phyloP scores from a whole-genome alignment of 2,113 vertebrate genomes.

The Dicerorhinus sumatrensis region DNA sequence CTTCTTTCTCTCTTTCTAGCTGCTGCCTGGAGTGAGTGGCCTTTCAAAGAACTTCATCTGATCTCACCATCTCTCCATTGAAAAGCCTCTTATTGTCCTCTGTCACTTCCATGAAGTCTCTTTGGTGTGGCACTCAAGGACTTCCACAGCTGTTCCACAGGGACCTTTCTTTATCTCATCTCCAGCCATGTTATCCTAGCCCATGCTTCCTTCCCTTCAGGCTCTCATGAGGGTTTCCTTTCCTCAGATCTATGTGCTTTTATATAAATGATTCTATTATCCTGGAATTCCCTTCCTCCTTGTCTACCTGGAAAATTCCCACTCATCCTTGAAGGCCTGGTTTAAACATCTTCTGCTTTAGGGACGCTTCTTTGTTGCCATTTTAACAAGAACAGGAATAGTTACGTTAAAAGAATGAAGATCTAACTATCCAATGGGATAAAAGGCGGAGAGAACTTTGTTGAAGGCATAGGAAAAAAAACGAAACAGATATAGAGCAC shows the following conservation, averaged over 20 bases:
- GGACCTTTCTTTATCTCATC: background rate
- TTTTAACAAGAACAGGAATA: background rate
- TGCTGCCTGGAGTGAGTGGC: background rate
- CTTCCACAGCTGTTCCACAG: background rate
- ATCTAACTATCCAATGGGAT: background rate
- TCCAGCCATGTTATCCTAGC: accelerated
- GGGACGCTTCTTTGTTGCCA: background rate
- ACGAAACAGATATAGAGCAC: background rate
- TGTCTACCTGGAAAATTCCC: background rate
- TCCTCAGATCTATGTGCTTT: background rate
- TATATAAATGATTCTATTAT: background rate
- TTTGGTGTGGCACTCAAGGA: background rate
- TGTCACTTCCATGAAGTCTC: background rate
- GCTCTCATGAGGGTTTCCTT: background rate
- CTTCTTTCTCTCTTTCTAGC: background rate
- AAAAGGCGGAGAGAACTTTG: background rate
- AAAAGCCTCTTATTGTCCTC: background rate
- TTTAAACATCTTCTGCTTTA: background rate
- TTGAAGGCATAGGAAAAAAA: background rate
- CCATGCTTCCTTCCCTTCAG: background rate
- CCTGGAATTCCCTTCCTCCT: background rate
- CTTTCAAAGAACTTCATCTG: background rate
- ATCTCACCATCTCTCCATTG: background rate
- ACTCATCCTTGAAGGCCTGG: background rate
- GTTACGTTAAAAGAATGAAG: background rate